Conservation (phyloP, 2,113 vertebrate genomes). For the Vimba vimba region DNA sequence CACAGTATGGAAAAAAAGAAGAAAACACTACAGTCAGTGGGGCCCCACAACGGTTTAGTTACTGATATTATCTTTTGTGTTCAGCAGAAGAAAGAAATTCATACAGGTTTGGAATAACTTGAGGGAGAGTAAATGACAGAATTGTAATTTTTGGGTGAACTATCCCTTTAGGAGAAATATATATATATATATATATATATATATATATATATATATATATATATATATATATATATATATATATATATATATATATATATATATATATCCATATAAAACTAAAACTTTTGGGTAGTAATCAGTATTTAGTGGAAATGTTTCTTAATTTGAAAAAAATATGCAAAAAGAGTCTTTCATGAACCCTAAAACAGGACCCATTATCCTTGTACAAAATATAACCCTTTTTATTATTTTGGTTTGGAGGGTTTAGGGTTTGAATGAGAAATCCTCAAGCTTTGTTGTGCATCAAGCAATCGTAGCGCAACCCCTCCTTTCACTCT, state of each 20-base stretch:
- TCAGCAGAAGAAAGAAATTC: too few species aligned
- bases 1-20: too few species aligned
- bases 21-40: too few species aligned
- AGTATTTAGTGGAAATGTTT: not conserved
- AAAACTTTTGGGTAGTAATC: not conserved
- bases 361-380: not conserved
- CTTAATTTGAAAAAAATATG: not conserved
- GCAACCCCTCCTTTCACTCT: not conserved
- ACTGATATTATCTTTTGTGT: too few species aligned
- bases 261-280: not conserved
- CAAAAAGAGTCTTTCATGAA: not conserved
- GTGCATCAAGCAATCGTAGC: not conserved
- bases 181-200: too few species aligned
- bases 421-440: not conserved
- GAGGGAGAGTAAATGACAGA: too few species aligned
- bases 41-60: too few species aligned
- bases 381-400: not conserved
- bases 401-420: not conserved
- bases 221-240: too few species aligned
- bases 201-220: not conserved
- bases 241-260: too few species aligned
- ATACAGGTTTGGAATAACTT: too few species aligned
- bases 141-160: too few species aligned
- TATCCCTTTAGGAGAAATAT: too few species aligned
- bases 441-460: not conserved